phyloP scores from a whole-genome alignment of 2,888 invertebrate species.

The Timema cristinae region DNA sequence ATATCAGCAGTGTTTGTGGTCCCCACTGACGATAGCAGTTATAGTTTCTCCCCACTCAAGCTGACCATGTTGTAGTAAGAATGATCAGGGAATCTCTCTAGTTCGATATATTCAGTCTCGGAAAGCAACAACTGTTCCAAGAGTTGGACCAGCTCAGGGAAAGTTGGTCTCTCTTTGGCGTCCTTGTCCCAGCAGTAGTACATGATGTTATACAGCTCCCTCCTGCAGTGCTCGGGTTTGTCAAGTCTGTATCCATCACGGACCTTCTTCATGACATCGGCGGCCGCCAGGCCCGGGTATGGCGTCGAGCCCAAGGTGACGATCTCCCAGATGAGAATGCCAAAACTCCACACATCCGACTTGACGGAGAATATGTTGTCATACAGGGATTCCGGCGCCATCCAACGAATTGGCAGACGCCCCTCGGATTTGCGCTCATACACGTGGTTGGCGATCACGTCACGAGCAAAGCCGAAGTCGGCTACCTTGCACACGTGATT shows the following conservation, averaged over 20 bases:
- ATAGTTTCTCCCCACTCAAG: slow-evolving; percentile 78
- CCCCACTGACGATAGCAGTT: slow-evolving; percentile 32
- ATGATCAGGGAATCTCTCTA: slow-evolving; percentile 89
- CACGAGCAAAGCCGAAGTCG: slow-evolving; percentile 90
- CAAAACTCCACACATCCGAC: slow-evolving; percentile 95
- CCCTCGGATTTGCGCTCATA: slow-evolving; percentile 84
- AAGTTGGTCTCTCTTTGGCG: slow-evolving; percentile 76
- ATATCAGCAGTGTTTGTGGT: not conserved
- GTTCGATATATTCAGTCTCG: slow-evolving; percentile 90
- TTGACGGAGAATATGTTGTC: slow-evolving; percentile 92
- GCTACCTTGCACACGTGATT: slow-evolving; percentile 88
- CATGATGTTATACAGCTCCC: slow-evolving; percentile 92
- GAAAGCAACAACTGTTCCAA: slow-evolving; percentile 80
- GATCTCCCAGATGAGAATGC: slow-evolving; percentile 86
- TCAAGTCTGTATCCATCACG: slow-evolving; percentile 69
- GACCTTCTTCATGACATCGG: slow-evolving; percentile 87
- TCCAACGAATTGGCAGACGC: slow-evolving; percentile 79
- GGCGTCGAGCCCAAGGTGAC: slow-evolving; percentile 72
- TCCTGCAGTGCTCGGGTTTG: slow-evolving; percentile 89
- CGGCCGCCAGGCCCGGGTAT: slow-evolving; percentile 88
- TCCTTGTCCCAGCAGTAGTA: slow-evolving; percentile 93
- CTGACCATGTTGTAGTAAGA: slow-evolving; percentile 85
- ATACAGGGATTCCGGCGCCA: slow-evolving; percentile 93
- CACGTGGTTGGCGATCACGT: slow-evolving; percentile 82
- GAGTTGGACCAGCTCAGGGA: slow-evolving; percentile 74